Evolutionary conservation across 2,888 invertebrate species (phyloP).

Genomic region (Dryobota labecula): DNA sequence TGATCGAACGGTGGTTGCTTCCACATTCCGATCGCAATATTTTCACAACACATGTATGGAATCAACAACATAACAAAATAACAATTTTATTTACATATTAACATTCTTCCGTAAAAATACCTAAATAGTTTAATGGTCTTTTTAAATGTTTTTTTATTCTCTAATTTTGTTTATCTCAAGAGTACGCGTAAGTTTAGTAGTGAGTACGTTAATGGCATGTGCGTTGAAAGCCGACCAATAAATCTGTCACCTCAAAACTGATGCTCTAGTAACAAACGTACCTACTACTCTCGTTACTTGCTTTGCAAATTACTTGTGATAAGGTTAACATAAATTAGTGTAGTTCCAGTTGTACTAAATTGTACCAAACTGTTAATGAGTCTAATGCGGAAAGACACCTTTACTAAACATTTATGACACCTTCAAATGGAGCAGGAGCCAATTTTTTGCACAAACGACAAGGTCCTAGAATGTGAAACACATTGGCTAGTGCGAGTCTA

Average conservation of each 20-base stretch:
- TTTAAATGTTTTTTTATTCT: constrained; percentile 25
- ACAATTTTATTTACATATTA: constrained; percentile 57
- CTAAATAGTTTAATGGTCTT: constrained; percentile 37
- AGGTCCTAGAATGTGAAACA: constrained; percentile 26
- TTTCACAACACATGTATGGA: constrained; percentile 77
- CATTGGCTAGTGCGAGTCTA: constrained; percentile 12
- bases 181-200: constrained; percentile 44
- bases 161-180: constrained; percentile 57
- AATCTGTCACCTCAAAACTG: constrained; percentile 74
- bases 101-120: constrained; percentile 53
- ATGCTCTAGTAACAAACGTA: constrained; percentile 55
- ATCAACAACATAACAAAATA: constrained; percentile 76
- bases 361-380: constrained; percentile 37
- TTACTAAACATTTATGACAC: constrained; percentile 32
- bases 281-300: constrained; percentile 53
- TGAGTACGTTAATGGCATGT: constrained; percentile 65
- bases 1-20: constrained; percentile 76
- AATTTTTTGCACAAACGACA: constrained; percentile 27
- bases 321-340: constrained; percentile 55
- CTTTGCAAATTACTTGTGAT: constrained; percentile 62
- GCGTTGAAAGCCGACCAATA: constrained; percentile 73
- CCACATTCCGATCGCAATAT: constrained; percentile 85
- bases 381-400: constrained; percentile 39
- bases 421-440: constrained; percentile 32
- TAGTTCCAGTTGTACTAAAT: constrained; percentile 40